Conservation (phyloP, 2,888 invertebrate species). For the Drosophila robusta region DNA sequence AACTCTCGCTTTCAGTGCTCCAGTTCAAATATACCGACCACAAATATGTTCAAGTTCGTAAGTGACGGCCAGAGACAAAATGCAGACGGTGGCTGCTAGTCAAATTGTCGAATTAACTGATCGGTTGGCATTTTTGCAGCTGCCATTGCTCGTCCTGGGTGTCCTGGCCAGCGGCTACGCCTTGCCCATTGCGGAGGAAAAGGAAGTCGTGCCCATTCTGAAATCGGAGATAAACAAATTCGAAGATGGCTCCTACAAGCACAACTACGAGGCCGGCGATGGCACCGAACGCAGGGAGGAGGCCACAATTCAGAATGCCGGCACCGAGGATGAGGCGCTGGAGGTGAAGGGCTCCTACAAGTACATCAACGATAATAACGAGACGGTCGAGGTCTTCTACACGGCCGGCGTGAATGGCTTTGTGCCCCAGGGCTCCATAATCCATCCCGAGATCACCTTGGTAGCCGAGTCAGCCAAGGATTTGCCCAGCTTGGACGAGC, state of each 20-base stretch:
- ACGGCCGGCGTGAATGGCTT: slow-evolving; percentile 84
- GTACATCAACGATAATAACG: slow-evolving; percentile 79
- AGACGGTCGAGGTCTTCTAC: slow-evolving; percentile 82
- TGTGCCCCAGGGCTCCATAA: slow-evolving; percentile 80
- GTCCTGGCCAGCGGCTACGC: slow-evolving; percentile 46
- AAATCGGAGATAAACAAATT: slow-evolving; percentile 70
- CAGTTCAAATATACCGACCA: slow-evolving; percentile 10
- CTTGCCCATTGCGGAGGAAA: slow-evolving; percentile 52
- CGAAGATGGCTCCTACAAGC: slow-evolving; percentile 78
- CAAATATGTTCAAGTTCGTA: slow-evolving; percentile 79
- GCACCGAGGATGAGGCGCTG: slow-evolving; percentile 72
- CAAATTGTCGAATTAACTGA: neutral
- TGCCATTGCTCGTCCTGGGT: slow-evolving; percentile 46
- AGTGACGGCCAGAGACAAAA: slow-evolving; percentile 49
- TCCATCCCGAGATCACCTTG: slow-evolving; percentile 80
- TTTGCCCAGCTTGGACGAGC: slow-evolving; percentile 62
- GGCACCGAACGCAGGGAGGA: slow-evolving; percentile 77
- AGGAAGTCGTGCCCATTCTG: slow-evolving; percentile 66
- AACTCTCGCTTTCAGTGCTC: slow-evolving; percentile 64
- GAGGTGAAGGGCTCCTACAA: slow-evolving; percentile 82
- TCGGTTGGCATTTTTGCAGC: slow-evolving; percentile 29
- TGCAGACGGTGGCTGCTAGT: neutral
- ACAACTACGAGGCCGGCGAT: slow-evolving; percentile 72
- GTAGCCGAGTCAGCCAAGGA: slow-evolving; percentile 81
- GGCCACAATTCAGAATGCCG: slow-evolving; percentile 68